Base-by-base conservation (phyloP, 2,113 vertebrate species). In the Axis porcinus region DNA sequence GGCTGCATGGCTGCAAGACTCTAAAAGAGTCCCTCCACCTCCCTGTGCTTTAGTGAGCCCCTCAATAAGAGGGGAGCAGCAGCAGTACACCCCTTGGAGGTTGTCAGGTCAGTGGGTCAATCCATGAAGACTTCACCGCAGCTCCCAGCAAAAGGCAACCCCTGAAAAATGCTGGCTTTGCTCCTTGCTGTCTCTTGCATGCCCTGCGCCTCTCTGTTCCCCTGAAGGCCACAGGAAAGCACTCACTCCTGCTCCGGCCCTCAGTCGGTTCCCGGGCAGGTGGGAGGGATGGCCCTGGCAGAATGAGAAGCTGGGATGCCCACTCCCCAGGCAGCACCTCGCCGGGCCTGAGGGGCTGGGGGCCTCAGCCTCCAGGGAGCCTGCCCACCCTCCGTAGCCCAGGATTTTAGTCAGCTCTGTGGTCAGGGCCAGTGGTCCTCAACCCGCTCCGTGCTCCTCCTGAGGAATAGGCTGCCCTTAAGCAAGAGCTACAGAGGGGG, bases 91-190 rank as follows among this genome's bases (percentile, higher is more conserved):
- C 52, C 47, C 7, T 83, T 17, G 25, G 6, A 54, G 14, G 10
- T 1, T 19, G 8, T 19, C 62, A 0, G 17, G 9, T 17, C 82
- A n/a, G 5, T 19, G 21, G 19, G 21, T 19, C n/a, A 23, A 7
- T 17, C 47, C 47, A 7, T 2, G 25, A 19, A 30, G 47, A 19
- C 47, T 54, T 43, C 78, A 33, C n/a, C 6, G 6, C 45, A 47
- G 62, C 21, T 70, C 33, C 64, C 67, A 60, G 67, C 33, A 60
- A 74, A 47, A 15, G 23, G 64, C 23, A 60, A 7, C 8, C 43
- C 14, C 67, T 60, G 67, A 16, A 7, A 36, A 30, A 23, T 7
- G 19, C 67, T 50, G 17, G 7, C 40, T 86, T 47, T 40, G 23
- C 11, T 47, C 54, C 54, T 30, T 3, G 4, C 45, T 50, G 33